A percentile compares a stretch with the other conserved stretches of the same genome.
phyloP scores from a whole-genome alignment of 1,140 invertebrate genomes.

The Halesus radiatus region DNA sequence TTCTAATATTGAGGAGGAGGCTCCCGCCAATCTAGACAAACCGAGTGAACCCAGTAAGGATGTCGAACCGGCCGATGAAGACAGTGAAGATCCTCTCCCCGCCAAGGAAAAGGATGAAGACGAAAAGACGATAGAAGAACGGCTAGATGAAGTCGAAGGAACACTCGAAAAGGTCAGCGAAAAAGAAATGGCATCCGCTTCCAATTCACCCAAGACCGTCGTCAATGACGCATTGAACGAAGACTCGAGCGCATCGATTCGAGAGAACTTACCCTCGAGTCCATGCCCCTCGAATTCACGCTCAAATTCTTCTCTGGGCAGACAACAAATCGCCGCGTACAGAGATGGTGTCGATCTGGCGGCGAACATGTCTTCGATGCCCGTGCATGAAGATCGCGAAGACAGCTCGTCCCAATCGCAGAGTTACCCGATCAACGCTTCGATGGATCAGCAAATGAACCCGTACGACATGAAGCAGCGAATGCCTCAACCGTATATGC shows the following conservation, averaged over 20 bases:
- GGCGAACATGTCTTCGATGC: conserved; percentile 39
- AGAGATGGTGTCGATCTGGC: conserved; percentile 38
- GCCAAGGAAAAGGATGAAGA: conserved; percentile 43
- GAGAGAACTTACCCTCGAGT: conserved; percentile 51
- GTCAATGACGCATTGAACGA: conserved; percentile 46
- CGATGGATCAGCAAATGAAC: conserved; percentile 51
- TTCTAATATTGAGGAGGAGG: not conserved
- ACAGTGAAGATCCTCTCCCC: conserved; percentile 23
- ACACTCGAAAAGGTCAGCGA: conserved; percentile 40
- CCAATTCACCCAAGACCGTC: conserved; percentile 52
- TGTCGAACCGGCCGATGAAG: conserved; percentile 1
- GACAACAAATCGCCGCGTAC: not conserved
- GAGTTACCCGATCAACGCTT: conserved; percentile 44
- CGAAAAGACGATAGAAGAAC: conserved; percentile 30
- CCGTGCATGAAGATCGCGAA: conserved; percentile 41
- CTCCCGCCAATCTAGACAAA: too few relatives aligned
- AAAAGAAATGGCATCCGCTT: conserved; percentile 43
- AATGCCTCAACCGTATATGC: conserved; percentile 53
- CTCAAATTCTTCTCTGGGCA: conserved; percentile 55
- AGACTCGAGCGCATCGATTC: conserved; percentile 59
- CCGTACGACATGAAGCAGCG: conserved; percentile 54
- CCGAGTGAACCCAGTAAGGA: too few relatives aligned
- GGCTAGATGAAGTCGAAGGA: conserved; percentile 45
- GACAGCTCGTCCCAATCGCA: conserved; percentile 56
- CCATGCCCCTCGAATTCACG: conserved; percentile 54